Evolutionary conservation across 23 tunicate species (phyloP).

Genomic region (Oikopleura dioica): DNA sequence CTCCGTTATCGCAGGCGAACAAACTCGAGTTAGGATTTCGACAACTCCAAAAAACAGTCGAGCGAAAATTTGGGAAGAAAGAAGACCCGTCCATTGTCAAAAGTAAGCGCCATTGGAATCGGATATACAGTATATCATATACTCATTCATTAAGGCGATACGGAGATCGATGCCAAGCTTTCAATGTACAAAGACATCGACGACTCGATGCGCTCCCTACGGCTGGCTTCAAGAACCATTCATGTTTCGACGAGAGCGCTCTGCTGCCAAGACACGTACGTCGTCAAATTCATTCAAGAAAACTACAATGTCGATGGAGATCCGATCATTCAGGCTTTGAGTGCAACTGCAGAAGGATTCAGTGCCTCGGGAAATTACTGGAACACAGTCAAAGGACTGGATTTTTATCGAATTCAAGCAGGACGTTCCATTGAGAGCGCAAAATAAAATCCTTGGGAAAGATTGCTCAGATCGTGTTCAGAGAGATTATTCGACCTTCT

Average conservation of each 20-base stretch:
- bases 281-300: no score
- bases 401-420: no score
- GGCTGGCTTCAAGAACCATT: neutral
- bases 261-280: neutral
- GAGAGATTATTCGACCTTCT: neutral
- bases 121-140: neutral
- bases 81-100: conserved; percentile 10
- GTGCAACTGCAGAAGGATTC: no score
- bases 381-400: no score
- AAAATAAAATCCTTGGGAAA: no score
- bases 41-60: neutral
- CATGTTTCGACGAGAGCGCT: neutral
- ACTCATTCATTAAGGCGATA: neutral
- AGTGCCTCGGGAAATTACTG: no score
- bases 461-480: neutral
- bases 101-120: neutral
- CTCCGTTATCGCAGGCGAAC: conserved; percentile 5
- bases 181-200: neutral
- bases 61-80: neutral
- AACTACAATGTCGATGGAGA: no score
- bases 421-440: no score
- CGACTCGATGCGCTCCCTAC: neutral
- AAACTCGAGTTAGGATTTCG: neutral
- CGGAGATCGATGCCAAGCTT: neutral
- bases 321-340: no score